Percentiles rank a stretch among this genome's conserved stretches.
Conservation (phyloP, 2,888 invertebrate genomes). For the Blastobasis adustella region DNA sequence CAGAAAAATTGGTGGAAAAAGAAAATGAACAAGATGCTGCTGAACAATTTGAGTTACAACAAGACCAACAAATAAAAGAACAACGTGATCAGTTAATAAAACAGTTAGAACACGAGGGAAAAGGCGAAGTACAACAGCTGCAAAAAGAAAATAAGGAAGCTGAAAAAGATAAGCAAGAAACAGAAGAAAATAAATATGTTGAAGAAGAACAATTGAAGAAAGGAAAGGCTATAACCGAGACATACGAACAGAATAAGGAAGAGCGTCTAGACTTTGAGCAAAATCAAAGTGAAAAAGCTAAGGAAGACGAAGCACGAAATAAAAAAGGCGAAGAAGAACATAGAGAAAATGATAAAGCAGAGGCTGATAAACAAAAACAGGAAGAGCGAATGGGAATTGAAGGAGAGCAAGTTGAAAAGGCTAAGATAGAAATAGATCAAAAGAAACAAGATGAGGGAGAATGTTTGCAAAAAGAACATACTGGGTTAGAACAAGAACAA, state of each 20-base stretch:
- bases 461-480: neutral
- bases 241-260: no score
- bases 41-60: conserved; percentile 3
- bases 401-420: conserved; percentile 3
- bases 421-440: neutral
- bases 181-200: neutral
- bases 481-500: conserved; percentile 7
- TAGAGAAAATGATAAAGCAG: no score
- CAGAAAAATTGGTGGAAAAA: conserved; percentile 1
- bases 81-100: conserved; percentile 4
- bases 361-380: conserved; percentile 12
- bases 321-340: conserved; percentile 10
- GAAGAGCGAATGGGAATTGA: conserved; percentile 1
- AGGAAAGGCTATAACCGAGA: no score
- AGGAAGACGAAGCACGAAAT: neutral
- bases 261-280: no score
- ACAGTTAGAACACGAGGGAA: neutral
- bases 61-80: conserved; percentile 3
- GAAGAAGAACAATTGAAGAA: neutral
- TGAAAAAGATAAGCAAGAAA: neutral
- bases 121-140: neutral
- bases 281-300: no score
- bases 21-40: conserved; percentile 3
- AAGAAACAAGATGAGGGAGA: neutral
- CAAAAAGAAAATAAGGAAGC: neutral